These are phyloP conservation scores for Ceratina japonica DNA, from an alignment of 1,140 invertebrate genomes.

Conservation along the genomic window DNA sequence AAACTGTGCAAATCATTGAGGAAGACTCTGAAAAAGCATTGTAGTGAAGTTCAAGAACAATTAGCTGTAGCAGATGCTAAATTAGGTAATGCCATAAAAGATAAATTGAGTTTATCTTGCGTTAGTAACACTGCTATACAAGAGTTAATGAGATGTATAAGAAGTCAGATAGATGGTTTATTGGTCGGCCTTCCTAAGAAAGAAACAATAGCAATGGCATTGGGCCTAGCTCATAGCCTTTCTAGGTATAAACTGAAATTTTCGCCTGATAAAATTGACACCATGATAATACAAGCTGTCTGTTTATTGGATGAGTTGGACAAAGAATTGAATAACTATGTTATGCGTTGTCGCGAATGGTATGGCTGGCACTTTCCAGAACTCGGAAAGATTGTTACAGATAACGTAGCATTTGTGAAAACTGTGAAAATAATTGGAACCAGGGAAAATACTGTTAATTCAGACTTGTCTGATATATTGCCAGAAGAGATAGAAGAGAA, in stretches of 20 bases:
- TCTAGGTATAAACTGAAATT: slow-evolving; percentile 99
- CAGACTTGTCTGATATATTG: slow-evolving; percentile 95
- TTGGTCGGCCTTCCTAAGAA: slow-evolving; percentile 91
- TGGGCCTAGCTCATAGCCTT: slow-evolving; percentile 97
- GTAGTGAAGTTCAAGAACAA: slow-evolving; percentile 89
- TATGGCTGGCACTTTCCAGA: slow-evolving; percentile 99
- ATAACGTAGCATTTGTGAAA: slow-evolving; percentile 96
- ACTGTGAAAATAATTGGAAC: slow-evolving; percentile 94
- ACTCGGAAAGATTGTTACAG: slow-evolving; percentile 96
- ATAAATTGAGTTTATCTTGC: slow-evolving; percentile 95
- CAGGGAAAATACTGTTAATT: slow-evolving; percentile 88
- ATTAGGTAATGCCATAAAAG: slow-evolving; percentile 96
- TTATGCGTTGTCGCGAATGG: slow-evolving; percentile 98
- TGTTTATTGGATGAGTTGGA: slow-evolving; percentile 98
- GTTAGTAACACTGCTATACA: slow-evolving; percentile 92
- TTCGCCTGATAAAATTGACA: slow-evolving; percentile 99
- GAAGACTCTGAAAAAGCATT: slow-evolving; percentile 94
- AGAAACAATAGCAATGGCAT: slow-evolving; percentile 97
- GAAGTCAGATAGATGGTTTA: slow-evolving; percentile 94
- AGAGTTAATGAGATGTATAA: slow-evolving; percentile 97
- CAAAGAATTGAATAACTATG: slow-evolving; percentile 99
- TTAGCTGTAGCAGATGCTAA: slow-evolving; percentile 97
- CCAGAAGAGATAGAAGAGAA: slow-evolving; percentile 94
- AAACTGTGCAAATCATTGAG: slow-evolving; percentile 97
- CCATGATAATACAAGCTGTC: slow-evolving; percentile 99